These are phyloP conservation scores for Staurois parvus DNA, from an alignment of 2,797 vertebrate genomes.

Conservation along the genomic window DNA sequence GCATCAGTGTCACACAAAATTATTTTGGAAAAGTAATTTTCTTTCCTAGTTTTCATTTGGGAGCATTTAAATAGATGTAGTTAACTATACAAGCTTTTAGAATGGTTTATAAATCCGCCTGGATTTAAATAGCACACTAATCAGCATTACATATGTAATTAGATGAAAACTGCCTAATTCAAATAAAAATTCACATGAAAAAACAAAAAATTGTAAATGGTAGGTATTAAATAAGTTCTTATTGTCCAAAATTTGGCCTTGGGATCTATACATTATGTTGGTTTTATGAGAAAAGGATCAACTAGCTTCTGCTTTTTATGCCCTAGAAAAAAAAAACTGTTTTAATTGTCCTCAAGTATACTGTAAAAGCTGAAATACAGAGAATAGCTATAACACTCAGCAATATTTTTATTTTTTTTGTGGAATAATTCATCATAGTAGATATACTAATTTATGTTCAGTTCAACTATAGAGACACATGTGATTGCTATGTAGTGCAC, in stretches of 20 bases:
- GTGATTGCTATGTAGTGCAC: too few relatives aligned
- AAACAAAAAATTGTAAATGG: neutral
- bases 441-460: too few relatives aligned
- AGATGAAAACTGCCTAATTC: conserved; percentile 35
- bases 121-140: conserved; percentile 44
- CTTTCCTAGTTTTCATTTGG: conserved; percentile 11
- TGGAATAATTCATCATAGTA: too few relatives aligned
- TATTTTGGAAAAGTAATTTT: conserved; percentile 13
- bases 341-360: too few relatives aligned
- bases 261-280: neutral
- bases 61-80: conserved; percentile 35
- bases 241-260: neutral
- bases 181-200: conserved; percentile 11
- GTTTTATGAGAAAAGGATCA: neutral
- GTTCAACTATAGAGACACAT: too few relatives aligned
- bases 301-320: too few relatives aligned
- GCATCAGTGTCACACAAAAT: neutral
- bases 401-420: too few relatives aligned
- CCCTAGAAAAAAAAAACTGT: too few relatives aligned
- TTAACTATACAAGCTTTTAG: conserved; percentile 18
- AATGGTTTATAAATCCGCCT: conserved; percentile 28
- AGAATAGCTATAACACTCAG: too few relatives aligned
- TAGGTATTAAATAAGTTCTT: too few relatives aligned
- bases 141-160: conserved; percentile 39
- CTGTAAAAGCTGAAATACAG: too few relatives aligned